Percentiles rank a stretch among this genome's conserved stretches.
Evolutionary conservation across 1,140 invertebrate species (phyloP).

Genomic region (Adelges cooleyi): DNA sequence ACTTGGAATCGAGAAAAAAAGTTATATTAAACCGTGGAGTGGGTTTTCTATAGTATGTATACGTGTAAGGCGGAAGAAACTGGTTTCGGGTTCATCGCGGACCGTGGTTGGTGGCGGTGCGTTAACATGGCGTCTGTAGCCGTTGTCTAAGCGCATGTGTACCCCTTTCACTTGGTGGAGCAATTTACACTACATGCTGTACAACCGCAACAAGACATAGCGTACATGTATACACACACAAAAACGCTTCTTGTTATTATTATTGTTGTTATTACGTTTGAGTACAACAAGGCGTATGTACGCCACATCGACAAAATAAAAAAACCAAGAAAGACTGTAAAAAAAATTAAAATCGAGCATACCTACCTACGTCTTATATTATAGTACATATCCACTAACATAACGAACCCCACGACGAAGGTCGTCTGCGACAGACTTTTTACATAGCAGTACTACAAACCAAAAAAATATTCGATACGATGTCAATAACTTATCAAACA

Average conservation of each 20-base stretch:
- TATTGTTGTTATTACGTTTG: not conserved
- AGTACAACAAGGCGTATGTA: not conserved
- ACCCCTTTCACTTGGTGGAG: slow-evolving; percentile 10
- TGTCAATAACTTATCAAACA: no score
- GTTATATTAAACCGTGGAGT: no score
- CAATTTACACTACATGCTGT: not conserved
- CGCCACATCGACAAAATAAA: not conserved
- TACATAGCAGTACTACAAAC: no score
- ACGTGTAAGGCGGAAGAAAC: not conserved
- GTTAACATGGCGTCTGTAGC: slow-evolving; percentile 16
- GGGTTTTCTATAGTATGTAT: no score
- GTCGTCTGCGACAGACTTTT: no score
- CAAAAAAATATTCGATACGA: no score
- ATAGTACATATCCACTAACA: no score
- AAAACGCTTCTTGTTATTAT: no score
- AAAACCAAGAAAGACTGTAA: not conserved
- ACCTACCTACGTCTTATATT: no score
- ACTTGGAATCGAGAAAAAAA: no score
- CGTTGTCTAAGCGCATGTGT: not conserved
- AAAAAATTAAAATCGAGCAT: not conserved
- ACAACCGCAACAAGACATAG: not conserved
- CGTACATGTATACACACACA: not conserved
- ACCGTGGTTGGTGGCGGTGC: slow-evolving; percentile 18
- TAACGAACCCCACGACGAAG: no score
- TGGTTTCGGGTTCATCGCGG: slow-evolving; percentile 5